Conservation (phyloP, 2,888 invertebrate species). For the Sphaerophoria rueppellii region DNA sequence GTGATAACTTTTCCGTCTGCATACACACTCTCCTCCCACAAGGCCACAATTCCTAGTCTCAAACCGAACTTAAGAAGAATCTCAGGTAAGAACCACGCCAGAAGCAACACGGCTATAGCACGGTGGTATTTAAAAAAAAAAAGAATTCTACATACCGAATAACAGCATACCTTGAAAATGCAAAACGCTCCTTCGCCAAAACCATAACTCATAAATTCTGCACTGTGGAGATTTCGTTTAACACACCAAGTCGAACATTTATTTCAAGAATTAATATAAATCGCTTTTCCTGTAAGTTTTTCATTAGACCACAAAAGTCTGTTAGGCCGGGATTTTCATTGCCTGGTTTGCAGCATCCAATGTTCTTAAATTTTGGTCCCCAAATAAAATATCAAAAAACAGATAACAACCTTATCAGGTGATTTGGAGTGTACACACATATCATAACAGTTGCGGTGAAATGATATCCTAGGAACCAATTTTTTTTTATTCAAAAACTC, state of each 20-base stretch:
- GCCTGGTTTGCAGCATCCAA: no score
- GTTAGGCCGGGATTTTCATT: no score
- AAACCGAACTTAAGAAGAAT: background rate
- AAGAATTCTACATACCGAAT: conserved; percentile 5
- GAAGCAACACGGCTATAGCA: no score
- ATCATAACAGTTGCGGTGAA: conserved; percentile 30
- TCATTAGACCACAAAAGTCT: no score
- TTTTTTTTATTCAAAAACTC: background rate
- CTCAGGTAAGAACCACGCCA: conserved; percentile 7
- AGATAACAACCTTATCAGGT: background rate
- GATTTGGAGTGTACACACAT: background rate
- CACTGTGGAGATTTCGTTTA: conserved; percentile 33
- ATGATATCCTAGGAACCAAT: conserved; percentile 39
- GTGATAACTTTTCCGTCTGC: conserved; percentile 34
- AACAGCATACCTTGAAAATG: conserved; percentile 23
- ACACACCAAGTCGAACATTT: background rate
- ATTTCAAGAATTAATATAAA: background rate
- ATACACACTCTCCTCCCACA: background rate
- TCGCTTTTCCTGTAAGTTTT: no score
- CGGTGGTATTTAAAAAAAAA: background rate
- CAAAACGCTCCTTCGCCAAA: conserved; percentile 5
- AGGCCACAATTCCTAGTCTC: background rate
- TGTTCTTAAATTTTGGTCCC: no score
- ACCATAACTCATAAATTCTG: conserved; percentile 52
- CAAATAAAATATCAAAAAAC: no score